These are phyloP conservation scores for Hippocampus guttulatus DNA, from an alignment of 2,113 vertebrate species.

Conservation along the genomic window DNA sequence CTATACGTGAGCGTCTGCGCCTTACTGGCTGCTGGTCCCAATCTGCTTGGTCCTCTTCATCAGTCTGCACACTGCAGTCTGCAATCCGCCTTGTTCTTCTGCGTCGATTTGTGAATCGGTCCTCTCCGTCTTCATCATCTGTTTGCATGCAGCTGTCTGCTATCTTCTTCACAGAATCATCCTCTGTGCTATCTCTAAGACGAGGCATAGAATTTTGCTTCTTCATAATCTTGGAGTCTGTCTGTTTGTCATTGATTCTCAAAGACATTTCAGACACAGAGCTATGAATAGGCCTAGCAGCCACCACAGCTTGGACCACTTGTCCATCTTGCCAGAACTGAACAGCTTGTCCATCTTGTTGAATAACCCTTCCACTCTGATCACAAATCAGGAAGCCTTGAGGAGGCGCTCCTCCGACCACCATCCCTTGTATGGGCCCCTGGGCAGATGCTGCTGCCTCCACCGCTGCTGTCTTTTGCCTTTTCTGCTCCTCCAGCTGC, in stretches of 20 bases:
- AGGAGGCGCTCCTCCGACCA: slow-evolving; percentile 61
- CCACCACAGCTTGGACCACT: slow-evolving; percentile 70
- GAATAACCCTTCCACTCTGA: slow-evolving; percentile 75
- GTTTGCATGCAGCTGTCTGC: slow-evolving; percentile 94
- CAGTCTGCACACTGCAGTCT: slow-evolving; percentile 94
- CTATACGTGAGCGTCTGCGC: slow-evolving; percentile 82
- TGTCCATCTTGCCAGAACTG: slow-evolving; percentile 85
- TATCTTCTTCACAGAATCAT: slow-evolving; percentile 80
- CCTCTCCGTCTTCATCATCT: slow-evolving; percentile 91
- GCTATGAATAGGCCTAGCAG: slow-evolving; percentile 85
- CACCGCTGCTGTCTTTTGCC: slow-evolving; percentile 84
- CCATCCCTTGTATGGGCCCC: slow-evolving; percentile 79
- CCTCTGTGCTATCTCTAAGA: slow-evolving; percentile 82
- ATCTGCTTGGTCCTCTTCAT: slow-evolving; percentile 90
- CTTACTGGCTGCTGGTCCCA: slow-evolving; percentile 92
- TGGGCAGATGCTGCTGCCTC: slow-evolving; percentile 82
- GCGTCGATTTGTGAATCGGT: slow-evolving; percentile 84
- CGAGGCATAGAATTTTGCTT: slow-evolving; percentile 97
- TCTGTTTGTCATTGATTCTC: slow-evolving; percentile 81
- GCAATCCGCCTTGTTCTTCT: slow-evolving; percentile 84
- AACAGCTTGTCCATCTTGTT: slow-evolving; percentile 84
- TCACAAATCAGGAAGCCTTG: slow-evolving; percentile 78
- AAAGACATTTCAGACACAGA: slow-evolving; percentile 94
- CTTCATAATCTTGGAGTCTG: slow-evolving; percentile 82
- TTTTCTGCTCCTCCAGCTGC: slow-evolving; percentile 94